Percentiles rank a stretch among this genome's conserved stretches.
Evolutionary conservation across 2,888 invertebrate species (phyloP).

Genomic region (Hydropsyche betteni): DNA sequence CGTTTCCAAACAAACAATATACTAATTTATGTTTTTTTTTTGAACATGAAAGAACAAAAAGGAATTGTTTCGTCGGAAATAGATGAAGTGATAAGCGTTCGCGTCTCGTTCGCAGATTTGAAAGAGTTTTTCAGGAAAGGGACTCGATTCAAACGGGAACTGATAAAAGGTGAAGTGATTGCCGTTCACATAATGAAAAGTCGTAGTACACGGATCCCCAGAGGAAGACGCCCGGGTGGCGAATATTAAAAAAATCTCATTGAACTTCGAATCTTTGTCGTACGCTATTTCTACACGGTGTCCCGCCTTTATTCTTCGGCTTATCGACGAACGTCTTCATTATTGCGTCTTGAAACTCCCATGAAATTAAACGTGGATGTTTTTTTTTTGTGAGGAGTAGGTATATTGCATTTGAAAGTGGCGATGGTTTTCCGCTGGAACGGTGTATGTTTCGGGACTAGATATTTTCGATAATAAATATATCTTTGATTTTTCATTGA

Average conservation of each 20-base stretch:
- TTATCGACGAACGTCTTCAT: conserved; percentile 12
- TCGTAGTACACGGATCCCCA: conserved; percentile 20
- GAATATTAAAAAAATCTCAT: conserved; percentile 21
- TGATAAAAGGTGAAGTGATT: conserved; percentile 42
- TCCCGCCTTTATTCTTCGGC: neutral
- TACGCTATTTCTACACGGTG: neutral
- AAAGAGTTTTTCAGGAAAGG: conserved; percentile 43
- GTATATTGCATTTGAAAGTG: no score
- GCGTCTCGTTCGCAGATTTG: conserved; percentile 26
- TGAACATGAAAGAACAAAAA: conserved; percentile 22
- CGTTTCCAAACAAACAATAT: no score
- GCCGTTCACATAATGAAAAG: conserved; percentile 42
- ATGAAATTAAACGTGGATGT: no score
- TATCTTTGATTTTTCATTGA: no score
- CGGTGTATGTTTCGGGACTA: no score
- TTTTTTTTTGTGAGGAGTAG: no score
- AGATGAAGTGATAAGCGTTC: conserved; percentile 45
- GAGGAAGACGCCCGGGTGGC: neutral
- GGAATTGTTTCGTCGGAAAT: conserved; percentile 44
- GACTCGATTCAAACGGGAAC: conserved; percentile 37
- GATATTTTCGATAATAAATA: no score
- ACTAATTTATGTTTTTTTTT: no score
- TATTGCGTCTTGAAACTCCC: no score
- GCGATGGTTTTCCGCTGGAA: no score
- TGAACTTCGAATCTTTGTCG: conserved; percentile 18